Evolutionary conservation across 2,113 vertebrate species (phyloP).

Genomic region (Tachysurus vachellii): DNA sequence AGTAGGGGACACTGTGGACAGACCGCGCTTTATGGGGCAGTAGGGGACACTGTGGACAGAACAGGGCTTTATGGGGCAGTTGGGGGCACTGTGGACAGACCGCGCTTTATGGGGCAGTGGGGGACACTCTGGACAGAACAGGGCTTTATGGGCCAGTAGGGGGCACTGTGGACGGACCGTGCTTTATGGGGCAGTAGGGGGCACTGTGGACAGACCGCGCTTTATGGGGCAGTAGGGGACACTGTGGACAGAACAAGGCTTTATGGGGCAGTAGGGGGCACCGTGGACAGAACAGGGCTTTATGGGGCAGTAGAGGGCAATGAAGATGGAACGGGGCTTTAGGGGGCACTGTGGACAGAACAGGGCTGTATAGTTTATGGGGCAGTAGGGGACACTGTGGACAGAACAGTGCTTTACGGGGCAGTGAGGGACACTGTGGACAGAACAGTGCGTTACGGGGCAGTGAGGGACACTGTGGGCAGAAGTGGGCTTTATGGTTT

Average conservation of each 20-base stretch:
- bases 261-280: background rate
- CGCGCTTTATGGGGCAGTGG: no score
- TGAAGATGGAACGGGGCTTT: background rate
- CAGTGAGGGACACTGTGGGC: no score
- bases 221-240: background rate
- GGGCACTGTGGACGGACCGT: background rate
- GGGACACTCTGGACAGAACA: background rate
- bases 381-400: no score
- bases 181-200: background rate
- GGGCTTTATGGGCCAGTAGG: background rate
- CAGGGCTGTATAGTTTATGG: background rate
- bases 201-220: background rate
- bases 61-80: background rate
- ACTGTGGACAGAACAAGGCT: no score
- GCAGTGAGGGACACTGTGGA: background rate
- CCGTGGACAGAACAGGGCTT: constrained; percentile 32
- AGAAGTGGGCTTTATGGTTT: no score
- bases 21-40: no score
- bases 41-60: background rate
- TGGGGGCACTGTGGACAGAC: background rate
- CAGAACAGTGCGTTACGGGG: no score
- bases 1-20: background rate
- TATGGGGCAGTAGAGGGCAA: background rate
- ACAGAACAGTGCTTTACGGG: background rate
- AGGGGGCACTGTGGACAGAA: background rate